These are phyloP conservation scores for Stegana nigrithorax DNA, from an alignment of 2,888 invertebrate genomes.

Conservation along the genomic window DNA sequence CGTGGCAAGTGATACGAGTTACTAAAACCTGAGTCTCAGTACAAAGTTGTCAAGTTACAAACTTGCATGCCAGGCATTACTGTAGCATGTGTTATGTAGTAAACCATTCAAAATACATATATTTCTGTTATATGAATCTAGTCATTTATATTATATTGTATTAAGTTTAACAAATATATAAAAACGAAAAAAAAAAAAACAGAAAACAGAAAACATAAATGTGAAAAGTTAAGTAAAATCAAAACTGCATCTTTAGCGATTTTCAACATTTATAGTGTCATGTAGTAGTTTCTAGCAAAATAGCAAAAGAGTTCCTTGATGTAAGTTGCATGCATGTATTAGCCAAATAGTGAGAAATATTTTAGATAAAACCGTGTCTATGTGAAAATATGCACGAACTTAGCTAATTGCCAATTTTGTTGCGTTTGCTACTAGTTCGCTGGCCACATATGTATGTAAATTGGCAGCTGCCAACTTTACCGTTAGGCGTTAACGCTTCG, in stretches of 20 bases:
- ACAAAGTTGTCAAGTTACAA: too few relatives aligned
- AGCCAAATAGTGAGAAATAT: neutral
- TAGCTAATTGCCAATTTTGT: neutral
- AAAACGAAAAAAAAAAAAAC: neutral
- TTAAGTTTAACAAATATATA: neutral
- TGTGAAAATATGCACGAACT: neutral
- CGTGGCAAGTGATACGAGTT: constrained; percentile 39
- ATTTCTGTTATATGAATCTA: neutral
- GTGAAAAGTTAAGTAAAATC: neutral
- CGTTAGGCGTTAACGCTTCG: too few relatives aligned
- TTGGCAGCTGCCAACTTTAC: too few relatives aligned
- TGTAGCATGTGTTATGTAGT: neutral
- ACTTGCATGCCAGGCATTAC: neutral
- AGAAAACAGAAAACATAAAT: neutral
- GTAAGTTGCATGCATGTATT: constrained; percentile 19
- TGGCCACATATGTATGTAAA: neutral
- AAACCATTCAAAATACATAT: neutral
- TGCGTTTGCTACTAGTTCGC: too few relatives aligned
- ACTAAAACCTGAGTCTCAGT: constrained; percentile 53
- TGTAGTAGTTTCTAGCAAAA: too few relatives aligned
- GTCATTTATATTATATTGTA: neutral
- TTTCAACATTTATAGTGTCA: neutral
- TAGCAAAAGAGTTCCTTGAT: constrained; percentile 29
- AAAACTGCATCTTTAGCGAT: neutral
- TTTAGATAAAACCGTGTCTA: constrained; percentile 9